Conservation (phyloP, 2,113 vertebrate genomes). For the Ochotona princeps region DNA sequence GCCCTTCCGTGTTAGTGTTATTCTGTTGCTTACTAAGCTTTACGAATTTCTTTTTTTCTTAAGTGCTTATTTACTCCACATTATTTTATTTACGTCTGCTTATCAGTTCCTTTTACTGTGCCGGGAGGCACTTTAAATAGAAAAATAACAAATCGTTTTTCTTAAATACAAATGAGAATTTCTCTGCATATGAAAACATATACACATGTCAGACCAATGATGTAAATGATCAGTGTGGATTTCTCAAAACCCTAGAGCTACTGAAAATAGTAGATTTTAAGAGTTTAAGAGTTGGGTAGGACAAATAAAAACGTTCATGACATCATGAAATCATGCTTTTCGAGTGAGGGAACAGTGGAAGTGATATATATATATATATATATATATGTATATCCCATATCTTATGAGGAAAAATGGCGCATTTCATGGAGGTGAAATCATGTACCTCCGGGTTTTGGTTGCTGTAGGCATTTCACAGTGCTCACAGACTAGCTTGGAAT, state of each 20-base stretch:
- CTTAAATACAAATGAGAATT: conserved; percentile 24
- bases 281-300: background rate
- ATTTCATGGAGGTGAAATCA: background rate
- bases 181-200: background rate
- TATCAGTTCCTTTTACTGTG: conserved; percentile 41
- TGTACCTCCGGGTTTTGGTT: background rate
- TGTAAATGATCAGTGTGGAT: background rate
- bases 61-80: conserved; percentile 7
- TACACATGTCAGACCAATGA: background rate
- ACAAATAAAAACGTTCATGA: background rate
- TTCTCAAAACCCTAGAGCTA: background rate
- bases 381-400: background rate
- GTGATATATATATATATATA: background rate
- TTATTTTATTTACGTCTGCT: background rate
- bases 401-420: background rate
- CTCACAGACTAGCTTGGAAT: background rate
- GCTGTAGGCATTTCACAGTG: background rate
- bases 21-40: background rate
- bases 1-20: background rate
- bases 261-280: background rate
- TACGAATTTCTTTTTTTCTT: conserved; percentile 18
- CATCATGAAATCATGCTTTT: background rate
- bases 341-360: background rate
- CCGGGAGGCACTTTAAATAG: background rate
- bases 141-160: conserved; percentile 26